Evolutionary conservation across 2,888 invertebrate genomes (phyloP).

Genomic region (Rhaphigaster nebulosa): DNA sequence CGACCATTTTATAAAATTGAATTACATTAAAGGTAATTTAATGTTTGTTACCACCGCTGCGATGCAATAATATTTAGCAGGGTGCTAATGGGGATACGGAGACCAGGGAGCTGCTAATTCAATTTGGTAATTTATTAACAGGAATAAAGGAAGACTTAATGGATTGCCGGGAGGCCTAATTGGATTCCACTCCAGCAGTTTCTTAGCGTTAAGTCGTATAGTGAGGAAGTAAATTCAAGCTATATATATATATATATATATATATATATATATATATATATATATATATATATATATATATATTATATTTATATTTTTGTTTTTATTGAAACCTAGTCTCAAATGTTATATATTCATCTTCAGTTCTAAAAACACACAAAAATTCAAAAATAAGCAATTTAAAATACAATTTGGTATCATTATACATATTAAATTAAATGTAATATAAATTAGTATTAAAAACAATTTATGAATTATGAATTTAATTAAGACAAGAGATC

Average conservation of each 20-base stretch:
- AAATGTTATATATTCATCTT: no score
- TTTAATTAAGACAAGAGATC: no score
- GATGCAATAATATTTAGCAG: not conserved
- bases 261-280: not conserved
- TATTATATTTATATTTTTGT: no score
- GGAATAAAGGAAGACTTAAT: not conserved
- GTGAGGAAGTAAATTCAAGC: not conserved
- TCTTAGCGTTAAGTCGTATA: not conserved
- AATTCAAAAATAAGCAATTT: no score
- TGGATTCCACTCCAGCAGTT: not conserved
- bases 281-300: no score
- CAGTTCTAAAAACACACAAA: no score
- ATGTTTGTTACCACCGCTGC: not conserved
- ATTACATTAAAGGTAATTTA: not conserved
- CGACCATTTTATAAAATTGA: not conserved
- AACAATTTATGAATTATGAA: no score
- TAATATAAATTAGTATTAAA: no score
- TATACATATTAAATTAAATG: no score
- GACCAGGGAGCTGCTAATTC: not conserved
- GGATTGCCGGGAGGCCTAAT: not conserved
- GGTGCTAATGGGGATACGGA: not conserved
- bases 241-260: not conserved
- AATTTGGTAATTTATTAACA: constrained; percentile 3
- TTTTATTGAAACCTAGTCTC: no score
- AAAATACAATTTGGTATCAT: no score